Base-by-base conservation (phyloP, 64 coral and sea anemone species). In the Montipora capricornis region DNA sequence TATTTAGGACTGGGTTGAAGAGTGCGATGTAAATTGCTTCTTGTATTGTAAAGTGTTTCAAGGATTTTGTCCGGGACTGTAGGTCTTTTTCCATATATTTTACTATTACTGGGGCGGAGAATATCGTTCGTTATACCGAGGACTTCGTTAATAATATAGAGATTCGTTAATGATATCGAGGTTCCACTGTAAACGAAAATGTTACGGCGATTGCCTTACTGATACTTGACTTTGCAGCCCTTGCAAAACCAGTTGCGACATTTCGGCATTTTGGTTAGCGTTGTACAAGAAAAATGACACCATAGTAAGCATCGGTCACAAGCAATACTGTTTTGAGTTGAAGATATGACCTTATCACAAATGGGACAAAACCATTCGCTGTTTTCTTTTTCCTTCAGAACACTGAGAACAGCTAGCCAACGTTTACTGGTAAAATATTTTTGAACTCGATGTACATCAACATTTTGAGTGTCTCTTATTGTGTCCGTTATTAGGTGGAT, bases 241-340 rank as follows among this genome's bases (percentile, higher is more conserved):
- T 87, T 93, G 52, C 92, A 88, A 88, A 93, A 93, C 84, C 92
- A 93, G 92, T 93, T 93, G 62, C 92, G 51, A 47, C 26, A 50
- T 93, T 93, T 87, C 2, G 82, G 91, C 49, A 44, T 66, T 47
- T 69, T 77, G 16, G 17, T 93, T 77, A 93, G 50, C 14, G 92
- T 58, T 80, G 84, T 73, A 70, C 84, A 94, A 15, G 48, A 44
- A 74, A 94, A 94, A 77, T 89, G 84, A 74, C 16, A 94, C 92
- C 92, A 94, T 52, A 94, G 12, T 57, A 89, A 82, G 46, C 92
- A 89, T 44, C 90, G 60, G 19, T 91, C 90, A 84, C 78, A 82
- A 82, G 37, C 70, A 55, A 91, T 91, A 47, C 45, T 50, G 17
- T 73, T 47, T 45, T 91, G 78, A 26, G 68, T 91, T 47, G 20